A percentile compares a stretch with the other conserved stretches of the same genome.
These are phyloP conservation scores for Ennomos erosarius DNA, from an alignment of 2,888 invertebrate species.

Conservation along the genomic window DNA sequence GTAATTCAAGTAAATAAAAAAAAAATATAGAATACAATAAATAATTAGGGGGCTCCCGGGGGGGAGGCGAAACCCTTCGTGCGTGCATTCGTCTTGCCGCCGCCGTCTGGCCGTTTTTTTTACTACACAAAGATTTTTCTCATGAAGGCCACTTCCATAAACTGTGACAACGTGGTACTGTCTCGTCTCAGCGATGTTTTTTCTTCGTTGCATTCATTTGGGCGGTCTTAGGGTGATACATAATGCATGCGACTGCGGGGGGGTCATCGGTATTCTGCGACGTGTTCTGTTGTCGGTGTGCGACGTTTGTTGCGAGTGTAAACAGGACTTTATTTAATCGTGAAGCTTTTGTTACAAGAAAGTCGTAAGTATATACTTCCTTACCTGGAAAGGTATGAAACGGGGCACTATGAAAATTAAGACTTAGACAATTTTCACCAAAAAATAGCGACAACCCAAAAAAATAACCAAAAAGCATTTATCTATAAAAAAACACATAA, in stretches of 20 bases:
- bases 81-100: too few relatives aligned
- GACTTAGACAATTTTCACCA: too few relatives aligned
- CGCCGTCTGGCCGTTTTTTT: neutral
- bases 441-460: too few relatives aligned
- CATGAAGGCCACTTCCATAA: slow-evolving; percentile 43
- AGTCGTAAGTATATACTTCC: neutral
- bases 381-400: too few relatives aligned
- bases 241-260: slow-evolving; percentile 77
- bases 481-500: too few relatives aligned
- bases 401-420: too few relatives aligned
- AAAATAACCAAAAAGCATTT: too few relatives aligned
- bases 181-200: slow-evolving; percentile 62
- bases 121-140: neutral
- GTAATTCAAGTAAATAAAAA: too few relatives aligned
- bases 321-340: slow-evolving; percentile 30
- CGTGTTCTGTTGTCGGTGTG: slow-evolving; percentile 40
- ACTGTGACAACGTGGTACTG: slow-evolving; percentile 21
- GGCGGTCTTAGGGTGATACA: slow-evolving; percentile 78
- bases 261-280: slow-evolving; percentile 77
- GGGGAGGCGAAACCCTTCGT: too few relatives aligned
- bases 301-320: slow-evolving; percentile 32
- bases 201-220: slow-evolving; percentile 79
- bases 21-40: too few relatives aligned
- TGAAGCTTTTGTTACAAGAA: slow-evolving; percentile 8
- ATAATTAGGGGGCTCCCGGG: too few relatives aligned